Percentiles rank a stretch among this genome's conserved stretches.
Evolutionary conservation across 2,113 vertebrate genomes (phyloP).

Genomic region (Cairina moschata): DNA sequence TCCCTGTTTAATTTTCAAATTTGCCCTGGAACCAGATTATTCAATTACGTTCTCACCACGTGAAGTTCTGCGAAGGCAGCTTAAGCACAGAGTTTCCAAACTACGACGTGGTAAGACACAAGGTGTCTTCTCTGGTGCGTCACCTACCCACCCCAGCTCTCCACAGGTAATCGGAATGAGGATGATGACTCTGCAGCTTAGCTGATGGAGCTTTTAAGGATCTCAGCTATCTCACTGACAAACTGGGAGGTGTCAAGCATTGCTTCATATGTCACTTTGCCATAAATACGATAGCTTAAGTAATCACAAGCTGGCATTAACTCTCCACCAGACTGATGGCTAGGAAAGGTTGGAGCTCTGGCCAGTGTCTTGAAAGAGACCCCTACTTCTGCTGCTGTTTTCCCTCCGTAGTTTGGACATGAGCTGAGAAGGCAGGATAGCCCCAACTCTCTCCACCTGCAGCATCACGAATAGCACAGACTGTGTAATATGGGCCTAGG

Average conservation of each 20-base stretch:
- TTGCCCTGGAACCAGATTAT: slow-evolving; percentile 44
- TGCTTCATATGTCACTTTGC: slow-evolving; percentile 18
- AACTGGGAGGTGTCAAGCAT: neutral
- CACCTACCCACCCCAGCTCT: neutral
- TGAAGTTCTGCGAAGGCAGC: neutral
- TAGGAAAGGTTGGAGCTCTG: neutral
- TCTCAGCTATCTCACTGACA: neutral
- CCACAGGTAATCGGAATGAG: neutral
- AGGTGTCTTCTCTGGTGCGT: neutral
- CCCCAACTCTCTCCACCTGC: neutral
- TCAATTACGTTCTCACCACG: slow-evolving; percentile 27
- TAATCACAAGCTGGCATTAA: neutral
- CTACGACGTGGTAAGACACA: neutral
- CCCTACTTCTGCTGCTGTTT: neutral
- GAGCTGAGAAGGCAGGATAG: neutral
- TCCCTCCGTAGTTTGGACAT: neutral
- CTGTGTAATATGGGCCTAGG: no score
- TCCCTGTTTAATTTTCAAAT: slow-evolving; percentile 57
- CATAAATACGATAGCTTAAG: neutral
- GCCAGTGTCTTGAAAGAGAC: neutral
- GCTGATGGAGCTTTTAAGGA: slow-evolving; percentile 15
- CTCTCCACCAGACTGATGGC: neutral
- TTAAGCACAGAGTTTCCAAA: neutral
- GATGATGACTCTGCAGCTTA: slow-evolving; percentile 18
- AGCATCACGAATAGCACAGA: neutral